Base-by-base conservation (phyloP, 2,113 vertebrate species). In the Hippolais icterina region DNA sequence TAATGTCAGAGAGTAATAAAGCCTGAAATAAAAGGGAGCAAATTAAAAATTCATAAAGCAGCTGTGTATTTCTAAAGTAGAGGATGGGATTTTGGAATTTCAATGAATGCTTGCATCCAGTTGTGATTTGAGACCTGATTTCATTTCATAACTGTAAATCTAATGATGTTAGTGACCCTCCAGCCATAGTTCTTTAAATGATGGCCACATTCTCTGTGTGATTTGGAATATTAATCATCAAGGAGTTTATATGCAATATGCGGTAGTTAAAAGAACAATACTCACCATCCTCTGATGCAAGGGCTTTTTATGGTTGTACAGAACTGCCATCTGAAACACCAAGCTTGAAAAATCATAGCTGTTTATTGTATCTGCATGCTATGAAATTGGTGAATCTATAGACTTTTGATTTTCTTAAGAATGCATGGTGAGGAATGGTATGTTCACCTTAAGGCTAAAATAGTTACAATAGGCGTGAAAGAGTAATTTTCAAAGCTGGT, bases 31-130 rank as follows among this genome's bases (percentile, higher is more conserved):
- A 86, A 86, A 86, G 69, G 29, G 2, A 74, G 5, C 11, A 59
- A 74, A 70, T 89, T 42, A 87, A 92, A 91, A 87, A 81, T 74
- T 86, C 42, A 89, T 90, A 74, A 89, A 91, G 46, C 80, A 95
- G 46, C 42, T 89, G 77, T 77, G 42, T 9, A 4, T 83, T 85
- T 83, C 66, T 82, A 22, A 82, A 83, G 52, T 23, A 78, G 33
- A 75, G 41, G 5, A 5, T 60, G 54, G 70, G 46, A 66, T 84
- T 90, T 60, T n/a, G 44, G 22, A 61, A 46, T 88, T 41, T 39
- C 54, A 66, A 24, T 70, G 79, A 92, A 46, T 71, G 25, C 5
- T 88, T 17, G 11, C 33, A 53, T 29, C 33, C 2, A 29, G 25
- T 87, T 89, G 69, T 82, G 35, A 57, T 60, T 3, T 75, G 63